Evolutionary conservation across 1,140 invertebrate species (phyloP), one percentile per base, ranked within the genome.

Genomic region (Hylaeus volcanicus): DNA sequence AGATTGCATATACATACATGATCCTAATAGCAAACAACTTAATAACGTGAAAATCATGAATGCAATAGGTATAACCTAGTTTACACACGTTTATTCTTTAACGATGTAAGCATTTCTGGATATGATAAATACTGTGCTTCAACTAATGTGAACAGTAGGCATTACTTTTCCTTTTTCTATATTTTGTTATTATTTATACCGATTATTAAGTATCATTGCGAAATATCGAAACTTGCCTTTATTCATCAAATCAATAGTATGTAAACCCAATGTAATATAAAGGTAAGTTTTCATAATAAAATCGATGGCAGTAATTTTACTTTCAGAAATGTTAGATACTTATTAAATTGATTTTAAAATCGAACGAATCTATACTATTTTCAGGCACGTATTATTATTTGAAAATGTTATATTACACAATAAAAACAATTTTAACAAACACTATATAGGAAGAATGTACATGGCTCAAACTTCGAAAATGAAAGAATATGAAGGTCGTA

Each of bases 401-500:
- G 80, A 89, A 70, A 83, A 86, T 71, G 70, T 86, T 12, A 53
- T 80, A 26, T 26, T 78, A 58, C 77, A 39, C 63, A 72, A 68
- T 41, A 84, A 63, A 26, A n/a, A 71, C 41, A 48, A 83, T 11
- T 56, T 39, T 75, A 65, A 83, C 58, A 83, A 83, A 79, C 51
- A 77, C 60, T 87, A 79, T 64, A 55, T 73, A 43, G 68, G 81
- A 69, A 51, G 70, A 69, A 72, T 86, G 79, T 87, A 86, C 56
- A 86, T 82, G 78, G 75, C 76, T 45, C 60, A 68, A 37, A 80
- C 79, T 65, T 86, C 75, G 58, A 79, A 79, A 89, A 91, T 82
- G 12, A 95, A 95, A 88, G 94, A 95, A 86, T 96, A 96, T 86
- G 93, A 94, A 88, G 95, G 95, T 83, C 95, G 96, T 87, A 96